Conservation (phyloP, 30 jellyfish, hydroid and myxozoan genomes). For the Hydractinia echinata region DNA sequence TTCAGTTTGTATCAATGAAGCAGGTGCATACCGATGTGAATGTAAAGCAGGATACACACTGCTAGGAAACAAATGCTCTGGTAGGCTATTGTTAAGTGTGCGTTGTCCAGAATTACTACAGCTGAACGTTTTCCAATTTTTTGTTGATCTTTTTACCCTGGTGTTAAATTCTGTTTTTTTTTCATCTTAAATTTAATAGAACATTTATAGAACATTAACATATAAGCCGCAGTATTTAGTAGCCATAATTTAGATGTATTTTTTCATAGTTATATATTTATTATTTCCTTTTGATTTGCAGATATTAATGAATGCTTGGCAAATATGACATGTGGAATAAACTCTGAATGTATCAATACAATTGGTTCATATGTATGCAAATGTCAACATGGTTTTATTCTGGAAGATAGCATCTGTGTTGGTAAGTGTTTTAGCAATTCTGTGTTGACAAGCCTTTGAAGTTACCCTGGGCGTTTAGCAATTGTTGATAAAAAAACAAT, state of each 20-base stretch:
- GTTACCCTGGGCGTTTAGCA: too few relatives aligned
- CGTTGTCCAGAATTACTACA: neutral
- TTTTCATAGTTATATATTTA: neutral
- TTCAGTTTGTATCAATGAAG: neutral
- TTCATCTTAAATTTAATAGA: neutral
- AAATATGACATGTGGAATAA: slow-evolving; percentile 1
- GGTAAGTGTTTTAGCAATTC: neutral
- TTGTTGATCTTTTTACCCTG: neutral
- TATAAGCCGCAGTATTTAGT: too few relatives aligned
- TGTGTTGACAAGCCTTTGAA: too few relatives aligned
- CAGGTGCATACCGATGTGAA: neutral
- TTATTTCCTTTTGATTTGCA: neutral
- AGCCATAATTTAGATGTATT: neutral
- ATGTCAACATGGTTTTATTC: neutral
- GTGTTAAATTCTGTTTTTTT: neutral
- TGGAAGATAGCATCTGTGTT: neutral
- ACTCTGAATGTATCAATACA: neutral
- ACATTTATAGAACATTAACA: neutral
- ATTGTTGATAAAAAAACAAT: too few relatives aligned
- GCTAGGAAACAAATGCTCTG: neutral
- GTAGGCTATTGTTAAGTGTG: neutral
- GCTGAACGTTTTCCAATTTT: neutral
- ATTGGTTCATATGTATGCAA: neutral
- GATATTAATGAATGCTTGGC: neutral
- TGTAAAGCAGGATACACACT: neutral